phyloP scores from a whole-genome alignment of 2,113 vertebrate species.

The Maccullochella peelii region DNA sequence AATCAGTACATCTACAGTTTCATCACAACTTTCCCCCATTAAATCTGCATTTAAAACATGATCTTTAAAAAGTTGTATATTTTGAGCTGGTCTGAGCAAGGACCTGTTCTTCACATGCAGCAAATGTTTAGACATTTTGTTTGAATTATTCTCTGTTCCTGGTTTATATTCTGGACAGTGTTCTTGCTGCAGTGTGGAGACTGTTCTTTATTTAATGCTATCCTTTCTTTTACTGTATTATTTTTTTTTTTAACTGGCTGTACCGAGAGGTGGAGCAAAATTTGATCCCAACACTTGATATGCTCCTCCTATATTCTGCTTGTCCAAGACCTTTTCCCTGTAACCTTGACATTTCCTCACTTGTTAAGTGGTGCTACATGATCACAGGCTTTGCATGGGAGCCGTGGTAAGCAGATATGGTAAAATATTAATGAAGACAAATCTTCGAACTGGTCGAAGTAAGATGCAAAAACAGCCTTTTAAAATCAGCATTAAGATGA shows the following conservation, averaged over 20 bases:
- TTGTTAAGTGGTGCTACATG: conserved; percentile 24
- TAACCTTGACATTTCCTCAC: conserved; percentile 63
- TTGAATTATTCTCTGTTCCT: background rate
- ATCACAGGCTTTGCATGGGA: conserved; percentile 24
- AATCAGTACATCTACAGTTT: background rate
- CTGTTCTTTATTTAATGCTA: conserved; percentile 28
- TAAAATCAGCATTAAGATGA: background rate
- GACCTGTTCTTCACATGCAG: background rate
- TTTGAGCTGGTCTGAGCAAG: background rate
- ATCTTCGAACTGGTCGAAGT: background rate
- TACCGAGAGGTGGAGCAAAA: conserved; percentile 10
- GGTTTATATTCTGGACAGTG: conserved; percentile 31
- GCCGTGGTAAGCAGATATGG: conserved; percentile 10
- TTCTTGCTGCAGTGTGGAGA: background rate
- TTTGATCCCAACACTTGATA: conserved; percentile 32
- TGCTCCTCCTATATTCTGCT: conserved; percentile 9
- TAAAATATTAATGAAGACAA: conserved; percentile 46
- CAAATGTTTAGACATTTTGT: background rate
- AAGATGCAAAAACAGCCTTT: conserved; percentile 1
- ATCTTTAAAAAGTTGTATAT: conserved; percentile 2
- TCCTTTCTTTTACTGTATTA: conserved; percentile 13
- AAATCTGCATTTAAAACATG: background rate
- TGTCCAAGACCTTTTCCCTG: conserved; percentile 36
- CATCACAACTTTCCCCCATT: background rate
- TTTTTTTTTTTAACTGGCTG: background rate